Conservation (phyloP, 2,888 invertebrate species). For the Punctoribates punctum region DNA sequence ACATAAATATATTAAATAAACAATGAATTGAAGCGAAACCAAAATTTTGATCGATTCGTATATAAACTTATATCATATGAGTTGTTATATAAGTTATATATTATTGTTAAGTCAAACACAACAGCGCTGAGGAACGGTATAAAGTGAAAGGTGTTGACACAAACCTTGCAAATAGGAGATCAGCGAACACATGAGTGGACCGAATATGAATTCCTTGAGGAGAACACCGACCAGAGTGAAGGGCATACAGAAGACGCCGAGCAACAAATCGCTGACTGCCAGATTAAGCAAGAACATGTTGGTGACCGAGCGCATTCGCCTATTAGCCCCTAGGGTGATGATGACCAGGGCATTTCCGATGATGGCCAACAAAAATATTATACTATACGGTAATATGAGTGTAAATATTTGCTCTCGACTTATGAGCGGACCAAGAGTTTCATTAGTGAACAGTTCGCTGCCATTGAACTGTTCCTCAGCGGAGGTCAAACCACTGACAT, state of each 20-base stretch:
- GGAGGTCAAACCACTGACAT: too few relatives aligned
- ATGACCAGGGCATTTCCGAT: slow-evolving; percentile 76
- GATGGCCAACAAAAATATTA: slow-evolving; percentile 72
- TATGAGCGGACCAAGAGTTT: too few relatives aligned
- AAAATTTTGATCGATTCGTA: too few relatives aligned
- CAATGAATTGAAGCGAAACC: too few relatives aligned
- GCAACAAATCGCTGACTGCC: slow-evolving; percentile 68
- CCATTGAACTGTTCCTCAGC: too few relatives aligned
- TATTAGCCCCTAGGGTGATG: slow-evolving; percentile 68
- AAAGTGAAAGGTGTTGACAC: too few relatives aligned
- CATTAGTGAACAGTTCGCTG: too few relatives aligned
- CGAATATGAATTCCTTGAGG: slow-evolving; percentile 71
- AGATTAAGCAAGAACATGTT: slow-evolving; percentile 59
- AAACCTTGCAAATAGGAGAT: slow-evolving; percentile 79
- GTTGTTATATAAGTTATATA: too few relatives aligned
- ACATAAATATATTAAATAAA: too few relatives aligned
- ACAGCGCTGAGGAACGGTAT: too few relatives aligned
- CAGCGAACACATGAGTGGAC: slow-evolving; percentile 70
- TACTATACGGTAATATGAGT: slow-evolving; percentile 66
- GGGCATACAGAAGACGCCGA: slow-evolving; percentile 79
- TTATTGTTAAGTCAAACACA: too few relatives aligned
- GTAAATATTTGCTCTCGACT: slow-evolving; percentile 29
- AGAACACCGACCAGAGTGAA: slow-evolving; percentile 74
- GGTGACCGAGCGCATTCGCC: slow-evolving; percentile 68
- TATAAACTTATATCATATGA: too few relatives aligned